phyloP scores from a whole-genome alignment of 1,140 invertebrate species.

The Drosophila trapezifrons region DNA sequence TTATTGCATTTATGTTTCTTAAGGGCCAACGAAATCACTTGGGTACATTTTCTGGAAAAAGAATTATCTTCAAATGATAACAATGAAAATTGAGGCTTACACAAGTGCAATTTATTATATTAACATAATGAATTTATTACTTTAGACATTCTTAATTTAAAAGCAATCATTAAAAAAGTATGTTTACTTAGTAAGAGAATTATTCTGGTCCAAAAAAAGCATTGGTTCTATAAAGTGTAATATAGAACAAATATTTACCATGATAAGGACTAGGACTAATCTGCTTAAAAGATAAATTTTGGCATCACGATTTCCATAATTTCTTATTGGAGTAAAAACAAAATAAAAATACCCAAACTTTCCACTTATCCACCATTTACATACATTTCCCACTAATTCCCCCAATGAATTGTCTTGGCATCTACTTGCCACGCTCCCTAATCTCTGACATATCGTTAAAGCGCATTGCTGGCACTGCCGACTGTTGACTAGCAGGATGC shows the following conservation, averaged over 20 bases:
- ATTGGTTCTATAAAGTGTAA: no score
- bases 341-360: not conserved
- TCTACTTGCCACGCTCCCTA: constrained; percentile 51
- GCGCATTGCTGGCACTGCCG: constrained; percentile 63
- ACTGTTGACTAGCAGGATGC: constrained; percentile 59
- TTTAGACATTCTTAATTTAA: not conserved
- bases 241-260: no score
- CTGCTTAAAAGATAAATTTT: not conserved
- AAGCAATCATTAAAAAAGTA: not conserved
- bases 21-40: constrained; percentile 12
- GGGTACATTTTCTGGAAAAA: not conserved
- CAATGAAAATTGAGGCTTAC: not conserved
- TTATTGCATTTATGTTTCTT: constrained; percentile 64
- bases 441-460: constrained; percentile 82
- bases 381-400: constrained; percentile 23
- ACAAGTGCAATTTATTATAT: not conserved
- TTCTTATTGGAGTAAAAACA: not conserved
- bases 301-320: not conserved
- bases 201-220: no score
- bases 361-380: no score
- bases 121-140: not conserved
- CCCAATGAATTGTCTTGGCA: constrained; percentile 67
- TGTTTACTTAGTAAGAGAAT: no score
- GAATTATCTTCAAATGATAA: not conserved
- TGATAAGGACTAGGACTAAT: not conserved